These are phyloP conservation scores for Phalloptychus januarius DNA, from an alignment of 2,797 vertebrate genomes.

Conservation along the genomic window DNA sequence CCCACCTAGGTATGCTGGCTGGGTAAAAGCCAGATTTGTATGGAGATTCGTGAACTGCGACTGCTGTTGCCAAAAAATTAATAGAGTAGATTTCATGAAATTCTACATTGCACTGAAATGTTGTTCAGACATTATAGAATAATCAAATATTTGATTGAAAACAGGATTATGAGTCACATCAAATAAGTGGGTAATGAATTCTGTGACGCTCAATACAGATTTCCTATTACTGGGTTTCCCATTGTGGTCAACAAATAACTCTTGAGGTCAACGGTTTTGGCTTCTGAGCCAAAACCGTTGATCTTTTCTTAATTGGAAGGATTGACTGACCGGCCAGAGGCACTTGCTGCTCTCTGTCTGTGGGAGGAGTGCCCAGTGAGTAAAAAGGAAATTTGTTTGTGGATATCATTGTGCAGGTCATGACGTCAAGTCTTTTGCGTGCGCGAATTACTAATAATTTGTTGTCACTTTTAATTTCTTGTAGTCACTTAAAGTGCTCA, in stretches of 20 bases:
- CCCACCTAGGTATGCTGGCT: no score
- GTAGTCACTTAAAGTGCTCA: slow-evolving; percentile 4
- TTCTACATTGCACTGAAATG: neutral
- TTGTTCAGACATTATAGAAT: neutral
- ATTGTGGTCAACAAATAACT: no score
- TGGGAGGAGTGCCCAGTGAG: slow-evolving; percentile 37
- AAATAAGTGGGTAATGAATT: neutral
- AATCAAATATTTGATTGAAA: neutral
- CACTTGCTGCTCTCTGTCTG: slow-evolving; percentile 10
- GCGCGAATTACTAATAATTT: neutral
- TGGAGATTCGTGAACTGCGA: neutral
- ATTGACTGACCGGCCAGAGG: neutral
- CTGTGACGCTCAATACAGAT: neutral
- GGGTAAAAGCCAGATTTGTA: neutral
- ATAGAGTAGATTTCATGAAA: neutral
- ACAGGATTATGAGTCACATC: neutral
- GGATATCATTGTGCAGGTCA: neutral
- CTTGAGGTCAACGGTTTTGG: neutral
- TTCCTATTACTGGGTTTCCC: neutral
- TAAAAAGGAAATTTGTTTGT: slow-evolving; percentile 11
- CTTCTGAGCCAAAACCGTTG: no score
- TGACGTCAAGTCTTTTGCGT: slow-evolving; percentile 33
- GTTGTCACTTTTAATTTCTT: neutral
- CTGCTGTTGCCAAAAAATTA: neutral
- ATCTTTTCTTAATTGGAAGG: slow-evolving; percentile 22